Percentiles rank a stretch among this genome's conserved stretches.
Conservation (phyloP, 2,113 vertebrate genomes). For the Oreotrochilus melanogaster region DNA sequence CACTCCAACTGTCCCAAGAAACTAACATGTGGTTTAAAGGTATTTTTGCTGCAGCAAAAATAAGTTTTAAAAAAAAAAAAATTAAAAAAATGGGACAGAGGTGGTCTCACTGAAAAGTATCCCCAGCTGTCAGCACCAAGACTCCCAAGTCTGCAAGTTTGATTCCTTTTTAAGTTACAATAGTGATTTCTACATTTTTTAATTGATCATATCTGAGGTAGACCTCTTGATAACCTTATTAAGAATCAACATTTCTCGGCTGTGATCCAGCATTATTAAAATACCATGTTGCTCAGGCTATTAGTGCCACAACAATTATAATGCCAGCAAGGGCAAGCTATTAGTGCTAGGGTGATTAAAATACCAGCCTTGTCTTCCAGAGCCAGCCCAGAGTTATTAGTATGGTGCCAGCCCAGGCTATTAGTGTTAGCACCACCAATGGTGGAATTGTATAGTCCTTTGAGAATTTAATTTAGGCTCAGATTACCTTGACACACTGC, state of each 20-base stretch:
- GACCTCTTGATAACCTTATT: not conserved
- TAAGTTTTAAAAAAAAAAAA: accelerated
- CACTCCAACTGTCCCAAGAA: not conserved
- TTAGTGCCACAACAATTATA: slow-evolving; percentile 26
- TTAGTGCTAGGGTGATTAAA: slow-evolving; percentile 38
- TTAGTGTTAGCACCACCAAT: not conserved
- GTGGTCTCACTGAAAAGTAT: not conserved
- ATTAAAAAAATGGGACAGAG: not conserved
- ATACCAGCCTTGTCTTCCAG: slow-evolving; percentile 18
- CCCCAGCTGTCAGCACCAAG: not conserved
- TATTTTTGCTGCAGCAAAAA: not conserved
- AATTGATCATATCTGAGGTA: not conserved
- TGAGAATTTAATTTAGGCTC: not conserved
- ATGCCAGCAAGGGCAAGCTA: slow-evolving; percentile 3
- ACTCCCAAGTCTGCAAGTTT: not conserved
- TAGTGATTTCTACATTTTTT: not conserved
- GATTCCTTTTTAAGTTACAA: not conserved
- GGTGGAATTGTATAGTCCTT: not conserved
- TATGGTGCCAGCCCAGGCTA: not conserved
- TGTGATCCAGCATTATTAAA: slow-evolving; percentile 41
- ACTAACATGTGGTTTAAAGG: not conserved
- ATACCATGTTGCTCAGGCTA: not conserved
- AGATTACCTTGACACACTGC: not conserved
- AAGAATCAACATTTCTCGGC: slow-evolving; percentile 17
- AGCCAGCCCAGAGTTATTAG: not conserved